Conservation (phyloP, 2,113 vertebrate genomes). For the Tricholaema leucomelas region DNA sequence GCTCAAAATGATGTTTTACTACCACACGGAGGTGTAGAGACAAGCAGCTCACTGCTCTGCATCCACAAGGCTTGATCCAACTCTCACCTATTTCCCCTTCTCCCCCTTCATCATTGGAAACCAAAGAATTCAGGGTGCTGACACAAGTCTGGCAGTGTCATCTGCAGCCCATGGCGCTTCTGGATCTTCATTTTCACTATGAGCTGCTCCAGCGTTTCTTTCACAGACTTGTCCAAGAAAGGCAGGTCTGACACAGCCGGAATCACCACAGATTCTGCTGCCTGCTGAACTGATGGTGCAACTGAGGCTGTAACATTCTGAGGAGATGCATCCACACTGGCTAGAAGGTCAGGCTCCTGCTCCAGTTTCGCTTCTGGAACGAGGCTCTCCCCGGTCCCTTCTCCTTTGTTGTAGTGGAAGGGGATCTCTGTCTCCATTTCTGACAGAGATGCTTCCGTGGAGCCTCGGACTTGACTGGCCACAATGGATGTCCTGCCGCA, state of each 20-base stretch:
- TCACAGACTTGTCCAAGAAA: background rate
- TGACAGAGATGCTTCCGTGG: background rate
- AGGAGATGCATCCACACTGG: background rate
- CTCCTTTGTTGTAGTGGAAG: background rate
- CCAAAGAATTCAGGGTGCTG: background rate
- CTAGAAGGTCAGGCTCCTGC: background rate
- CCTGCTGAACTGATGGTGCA: background rate
- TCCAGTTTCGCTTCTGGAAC: background rate
- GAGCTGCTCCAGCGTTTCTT: background rate
- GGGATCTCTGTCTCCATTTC: too few species aligned
- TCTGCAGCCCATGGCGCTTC: background rate
- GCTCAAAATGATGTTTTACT: too few species aligned
- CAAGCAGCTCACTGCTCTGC: too few species aligned
- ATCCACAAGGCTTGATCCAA: too few species aligned
- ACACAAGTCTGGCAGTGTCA: background rate
- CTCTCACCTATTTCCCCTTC: too few species aligned
- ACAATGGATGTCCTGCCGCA: background rate
- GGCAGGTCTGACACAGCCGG: background rate
- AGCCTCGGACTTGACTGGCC: background rate
- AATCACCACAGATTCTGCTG: background rate
- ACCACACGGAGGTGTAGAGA: too few species aligned
- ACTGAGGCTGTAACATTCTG: background rate
- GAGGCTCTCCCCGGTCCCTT: background rate
- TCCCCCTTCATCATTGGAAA: too few species aligned
- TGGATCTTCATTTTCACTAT: background rate